These are phyloP conservation scores for Pseudochromis fuscus DNA, from an alignment of 2,797 vertebrate genomes.

Conservation along the genomic window DNA sequence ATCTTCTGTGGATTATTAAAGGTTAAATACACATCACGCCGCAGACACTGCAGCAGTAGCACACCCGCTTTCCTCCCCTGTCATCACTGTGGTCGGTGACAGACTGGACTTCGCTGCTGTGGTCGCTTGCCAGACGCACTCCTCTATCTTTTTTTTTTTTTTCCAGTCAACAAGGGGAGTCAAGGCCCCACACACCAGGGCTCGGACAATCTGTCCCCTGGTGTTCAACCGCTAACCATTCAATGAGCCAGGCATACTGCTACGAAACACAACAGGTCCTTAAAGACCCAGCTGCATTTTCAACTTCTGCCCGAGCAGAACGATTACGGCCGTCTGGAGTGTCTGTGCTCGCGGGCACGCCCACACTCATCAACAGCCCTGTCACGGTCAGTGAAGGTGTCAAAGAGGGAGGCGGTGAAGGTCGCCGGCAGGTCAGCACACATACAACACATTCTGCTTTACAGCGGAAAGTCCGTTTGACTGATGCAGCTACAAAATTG, in stretches of 20 bases:
- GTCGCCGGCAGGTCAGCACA: conserved; percentile 82
- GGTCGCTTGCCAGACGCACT: conserved; percentile 26
- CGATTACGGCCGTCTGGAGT: conserved; percentile 17
- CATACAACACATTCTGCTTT: conserved; percentile 9
- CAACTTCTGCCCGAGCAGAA: conserved; percentile 34
- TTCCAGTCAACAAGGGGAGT: conserved; percentile 6
- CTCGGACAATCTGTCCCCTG: conserved; percentile 14
- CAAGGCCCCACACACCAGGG: conserved; percentile 1
- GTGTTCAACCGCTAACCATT: conserved; percentile 11
- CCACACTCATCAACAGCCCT: conserved; percentile 28
- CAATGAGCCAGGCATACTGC: conserved; percentile 8
- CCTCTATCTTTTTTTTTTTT: conserved; percentile 23
- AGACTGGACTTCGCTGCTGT: conserved; percentile 1
- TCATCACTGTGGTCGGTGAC: conserved; percentile 35
- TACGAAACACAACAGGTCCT: conserved; percentile 34
- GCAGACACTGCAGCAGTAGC: conserved; percentile 14
- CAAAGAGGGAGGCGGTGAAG: conserved; percentile 70
- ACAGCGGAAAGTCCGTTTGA: background rate
- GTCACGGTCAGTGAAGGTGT: conserved; percentile 41
- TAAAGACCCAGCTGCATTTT: conserved; percentile 35
- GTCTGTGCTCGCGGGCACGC: conserved; percentile 22
- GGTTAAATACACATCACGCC: conserved; percentile 41
- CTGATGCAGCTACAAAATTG: background rate
- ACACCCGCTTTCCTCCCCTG: conserved; percentile 50
- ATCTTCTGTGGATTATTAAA: conserved; percentile 47